Conservation (phyloP, 2,888 invertebrate genomes). For the Aleiodes leptofemur region DNA sequence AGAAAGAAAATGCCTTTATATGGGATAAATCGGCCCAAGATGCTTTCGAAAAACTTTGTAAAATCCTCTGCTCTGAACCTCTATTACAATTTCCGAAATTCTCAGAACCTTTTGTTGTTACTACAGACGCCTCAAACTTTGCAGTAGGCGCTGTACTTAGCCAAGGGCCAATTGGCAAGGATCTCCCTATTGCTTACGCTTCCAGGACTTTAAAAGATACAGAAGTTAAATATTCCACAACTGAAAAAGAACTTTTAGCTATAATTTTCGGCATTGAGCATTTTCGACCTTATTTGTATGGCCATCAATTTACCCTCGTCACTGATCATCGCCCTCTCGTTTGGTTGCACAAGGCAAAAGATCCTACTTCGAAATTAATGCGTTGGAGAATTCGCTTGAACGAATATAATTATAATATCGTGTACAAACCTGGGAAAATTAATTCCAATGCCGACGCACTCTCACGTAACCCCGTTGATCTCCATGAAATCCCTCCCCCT, state of each 20-base stretch:
- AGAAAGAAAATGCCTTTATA: slow-evolving; percentile 28
- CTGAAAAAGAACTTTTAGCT: slow-evolving; percentile 39
- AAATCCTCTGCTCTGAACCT: slow-evolving; percentile 26
- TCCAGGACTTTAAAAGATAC: slow-evolving; percentile 45
- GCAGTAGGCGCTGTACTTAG: slow-evolving; percentile 59
- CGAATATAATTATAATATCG: slow-evolving; percentile 41
- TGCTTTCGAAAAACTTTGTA: slow-evolving; percentile 27
- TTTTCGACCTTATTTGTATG: slow-evolving; percentile 48
- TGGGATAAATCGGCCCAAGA: slow-evolving; percentile 20
- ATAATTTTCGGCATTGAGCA: slow-evolving; percentile 37
- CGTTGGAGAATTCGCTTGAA: slow-evolving; percentile 35
- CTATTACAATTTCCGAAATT: slow-evolving; percentile 57
- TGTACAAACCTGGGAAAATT: slow-evolving; percentile 29
- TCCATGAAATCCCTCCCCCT: background rate
- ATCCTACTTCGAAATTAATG: slow-evolving; percentile 23
- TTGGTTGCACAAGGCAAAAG: slow-evolving; percentile 39
- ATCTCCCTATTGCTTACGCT: slow-evolving; percentile 51
- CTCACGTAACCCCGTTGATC: slow-evolving; percentile 35
- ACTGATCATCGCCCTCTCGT: slow-evolving; percentile 46
- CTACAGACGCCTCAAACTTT: slow-evolving; percentile 57
- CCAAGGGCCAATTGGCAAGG: slow-evolving; percentile 51
- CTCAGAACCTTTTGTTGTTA: slow-evolving; percentile 51
- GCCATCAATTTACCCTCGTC: slow-evolving; percentile 35
- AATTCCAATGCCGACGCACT: too few species aligned
- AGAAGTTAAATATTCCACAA: slow-evolving; percentile 49